Evolutionary conservation across 1,140 invertebrate genomes (phyloP), one percentile per base, ranked within the genome.

Genomic region (Cataglyphis hispanica): DNA sequence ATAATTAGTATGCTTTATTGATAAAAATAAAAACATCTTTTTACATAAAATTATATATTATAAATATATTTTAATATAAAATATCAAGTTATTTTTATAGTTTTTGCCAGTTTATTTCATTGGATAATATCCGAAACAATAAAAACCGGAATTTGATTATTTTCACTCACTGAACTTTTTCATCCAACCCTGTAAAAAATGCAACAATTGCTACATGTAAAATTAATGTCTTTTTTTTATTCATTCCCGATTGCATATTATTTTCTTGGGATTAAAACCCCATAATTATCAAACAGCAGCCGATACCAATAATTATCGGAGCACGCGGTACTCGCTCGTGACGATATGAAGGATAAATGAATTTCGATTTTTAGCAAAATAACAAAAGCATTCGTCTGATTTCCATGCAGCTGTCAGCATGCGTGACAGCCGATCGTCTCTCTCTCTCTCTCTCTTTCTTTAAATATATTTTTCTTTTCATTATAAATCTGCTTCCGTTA

Each of bases 361-460:
- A 72, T 81, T 56, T 66, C 50, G 67, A 58, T 25, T 63, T 22
- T 81, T n/a, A 78, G 76, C 66, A 74, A 86, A 86, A 87, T 80
- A 86, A 87, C 46, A 80, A 89, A 85, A 88, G 89, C 77, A 60
- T 88, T 86, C 80, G 56, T 94, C 90, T 92, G 92, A 92, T 92
- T 92, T 92, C 91, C 92, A 93, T 93, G 93, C 92, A 92, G 90
- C 91, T 93, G 92, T 93, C 92, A 92, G 92, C 89, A 84, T 90
- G 86, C 61, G 90, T 92, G 91, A 93, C 92, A 93, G 92, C 89
- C 90, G 88, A 84, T 75, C 69, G 53, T 87, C 40, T 66, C 63
- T 53, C 86, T 69, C 63, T 64, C 2, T 61, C 22, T 58, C 10
- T 63, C 43, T 81, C 66, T 77, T 69, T 86, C 76, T 53, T 43